Evolutionary conservation across 2,888 invertebrate species (phyloP), one percentile per base, ranked within the genome.

Genomic region (Drosophila nr. perissopoda): DNA sequence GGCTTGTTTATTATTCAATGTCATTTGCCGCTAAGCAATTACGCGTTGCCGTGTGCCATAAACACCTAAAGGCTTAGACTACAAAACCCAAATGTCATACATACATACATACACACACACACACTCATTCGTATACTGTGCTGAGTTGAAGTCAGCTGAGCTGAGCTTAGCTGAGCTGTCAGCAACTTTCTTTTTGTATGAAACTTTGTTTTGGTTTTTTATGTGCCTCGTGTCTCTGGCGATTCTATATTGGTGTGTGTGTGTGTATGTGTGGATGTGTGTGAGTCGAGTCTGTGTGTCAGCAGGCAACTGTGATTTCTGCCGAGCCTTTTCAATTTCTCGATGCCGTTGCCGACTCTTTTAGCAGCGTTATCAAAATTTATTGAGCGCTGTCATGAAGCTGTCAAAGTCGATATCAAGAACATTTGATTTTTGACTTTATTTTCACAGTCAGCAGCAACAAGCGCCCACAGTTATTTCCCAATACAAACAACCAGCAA

Each of bases 301-400:
- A 48, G 59, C 16, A 38, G 38, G 31, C 61, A 54, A 59, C 82
- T 78, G 85, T 77, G 82, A 82, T 64, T 69, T 74, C 51, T 63
- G 34, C 56, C 57, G 45, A 65, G 71, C 82, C 72, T 70, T 82
- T 85, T 69, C 80, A 74, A 74, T 83, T 78, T 64, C 71, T 68
- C 68, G 68, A 59, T 68, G 60, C 64, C 61, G 59, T 58, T 65
- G 63, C 40, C 67, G 66, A 69, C 60, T 71, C 78, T 78, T 71
- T 81, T 68, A 60, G 85, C 71, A 73, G 76, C 69, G 87, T 87
- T 90, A 87, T 87, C 83, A 88, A 85, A 90, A 92, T 92, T 91
- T 91, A 91, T 91, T 87, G 89, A 88, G 89, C 83, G 81, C 90
- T 90, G 91, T 92, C 92, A 91, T 85, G 89, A 90, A 87, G 89